Conservation (phyloP, 2,888 invertebrate species). For the Hemicrepidius hirtus region DNA sequence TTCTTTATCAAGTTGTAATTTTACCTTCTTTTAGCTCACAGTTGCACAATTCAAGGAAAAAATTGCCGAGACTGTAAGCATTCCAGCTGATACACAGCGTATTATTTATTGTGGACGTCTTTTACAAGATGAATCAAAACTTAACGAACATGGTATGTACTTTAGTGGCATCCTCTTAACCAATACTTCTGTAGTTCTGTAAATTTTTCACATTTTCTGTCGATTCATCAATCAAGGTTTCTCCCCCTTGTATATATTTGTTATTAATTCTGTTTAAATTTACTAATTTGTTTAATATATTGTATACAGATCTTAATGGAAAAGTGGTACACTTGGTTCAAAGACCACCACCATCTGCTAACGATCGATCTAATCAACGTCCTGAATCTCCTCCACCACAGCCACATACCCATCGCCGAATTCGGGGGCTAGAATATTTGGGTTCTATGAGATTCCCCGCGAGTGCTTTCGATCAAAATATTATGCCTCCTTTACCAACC, state of each 20-base stretch:
- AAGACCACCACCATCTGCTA: conserved; percentile 82
- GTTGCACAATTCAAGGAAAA: conserved; percentile 88
- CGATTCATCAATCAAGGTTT: no score
- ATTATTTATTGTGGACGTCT: conserved; percentile 97
- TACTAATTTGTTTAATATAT: no score
- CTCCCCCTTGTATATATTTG: no score
- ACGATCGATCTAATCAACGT: conserved; percentile 59
- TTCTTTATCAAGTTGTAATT: neutral
- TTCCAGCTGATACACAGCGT: conserved; percentile 88
- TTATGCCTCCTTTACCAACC: conserved; percentile 73
- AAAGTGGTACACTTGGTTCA: conserved; percentile 96
- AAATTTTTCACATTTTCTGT: no score
- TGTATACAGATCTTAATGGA: conserved; percentile 86
- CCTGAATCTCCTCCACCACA: conserved; percentile 62
- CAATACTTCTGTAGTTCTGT: no score
- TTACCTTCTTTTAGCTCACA: conserved; percentile 77
- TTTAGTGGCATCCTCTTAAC: no score
- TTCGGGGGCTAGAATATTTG: conserved; percentile 69
- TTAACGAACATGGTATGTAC: conserved; percentile 88
- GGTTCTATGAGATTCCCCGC: conserved; percentile 77
- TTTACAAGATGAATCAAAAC: conserved; percentile 88
- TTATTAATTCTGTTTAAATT: neutral
- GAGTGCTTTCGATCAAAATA: conserved; percentile 71
- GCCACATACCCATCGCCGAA: conserved; percentile 59
- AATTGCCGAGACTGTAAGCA: conserved; percentile 85